Evolutionary conservation across 2,888 invertebrate genomes (phyloP).

Genomic region (Dysmachus trigonus): DNA sequence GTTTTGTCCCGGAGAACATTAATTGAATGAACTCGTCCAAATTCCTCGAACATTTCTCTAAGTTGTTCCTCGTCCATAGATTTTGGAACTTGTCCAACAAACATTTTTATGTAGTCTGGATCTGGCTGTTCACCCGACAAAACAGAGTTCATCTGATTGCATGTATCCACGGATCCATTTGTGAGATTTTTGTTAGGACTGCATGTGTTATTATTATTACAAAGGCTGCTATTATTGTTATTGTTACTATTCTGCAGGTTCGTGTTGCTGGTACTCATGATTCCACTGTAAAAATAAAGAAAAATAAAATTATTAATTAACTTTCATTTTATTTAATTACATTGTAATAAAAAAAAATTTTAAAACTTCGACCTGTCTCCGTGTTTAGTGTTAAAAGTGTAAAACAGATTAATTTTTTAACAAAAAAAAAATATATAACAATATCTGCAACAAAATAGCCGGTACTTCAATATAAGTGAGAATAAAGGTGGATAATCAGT

Average conservation of each 20-base stretch:
- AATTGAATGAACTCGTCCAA: slow-evolving; percentile 95
- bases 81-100: slow-evolving; percentile 96
- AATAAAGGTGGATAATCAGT: neutral
- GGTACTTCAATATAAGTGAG: neutral
- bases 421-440: neutral
- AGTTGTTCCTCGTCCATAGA: slow-evolving; percentile 98
- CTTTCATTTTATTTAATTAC: neutral
- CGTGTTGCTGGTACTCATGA: slow-evolving; percentile 63
- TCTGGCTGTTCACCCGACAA: slow-evolving; percentile 82
- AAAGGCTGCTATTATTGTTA: slow-evolving; percentile 53
- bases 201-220: slow-evolving; percentile 61
- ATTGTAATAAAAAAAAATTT: no score
- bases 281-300: slow-evolving; percentile 57
- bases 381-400: no score
- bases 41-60: slow-evolving; percentile 95
- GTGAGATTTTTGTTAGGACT: slow-evolving; percentile 62
- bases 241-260: slow-evolving; percentile 61
- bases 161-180: slow-evolving; percentile 56
- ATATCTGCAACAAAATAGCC: neutral
- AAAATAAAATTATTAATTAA: neutral
- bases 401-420: no score
- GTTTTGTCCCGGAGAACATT: slow-evolving; percentile 98
- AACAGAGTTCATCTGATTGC: slow-evolving; percentile 54
- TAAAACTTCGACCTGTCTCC: no score
- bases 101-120: slow-evolving; percentile 98